These are phyloP conservation scores for Myrmecobius fasciatus DNA, from an alignment of 2,113 vertebrate genomes.

Conservation along the genomic window DNA sequence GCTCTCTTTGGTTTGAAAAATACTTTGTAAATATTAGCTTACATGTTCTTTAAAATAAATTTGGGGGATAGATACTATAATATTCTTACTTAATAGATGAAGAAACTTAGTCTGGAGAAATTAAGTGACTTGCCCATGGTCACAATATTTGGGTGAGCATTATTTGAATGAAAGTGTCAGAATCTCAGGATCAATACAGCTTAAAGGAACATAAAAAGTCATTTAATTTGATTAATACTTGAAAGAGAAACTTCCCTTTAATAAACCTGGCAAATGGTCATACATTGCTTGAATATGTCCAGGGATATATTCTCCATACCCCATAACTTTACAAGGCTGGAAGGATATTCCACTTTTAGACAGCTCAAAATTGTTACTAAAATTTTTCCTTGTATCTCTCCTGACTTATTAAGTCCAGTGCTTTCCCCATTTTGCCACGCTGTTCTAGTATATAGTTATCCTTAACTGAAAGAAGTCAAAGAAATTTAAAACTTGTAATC, in stretches of 20 bases:
- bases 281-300: background rate
- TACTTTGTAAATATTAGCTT: background rate
- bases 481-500: conserved; percentile 29
- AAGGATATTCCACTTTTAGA: background rate
- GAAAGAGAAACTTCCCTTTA: background rate
- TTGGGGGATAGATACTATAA: background rate
- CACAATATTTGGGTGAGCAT: background rate
- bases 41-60: background rate
- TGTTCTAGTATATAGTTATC: conserved; percentile 27
- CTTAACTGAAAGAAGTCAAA: conserved; percentile 25
- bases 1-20: background rate
- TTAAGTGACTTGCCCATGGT: background rate
- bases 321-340: background rate
- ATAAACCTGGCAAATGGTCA: background rate
- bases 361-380: background rate
- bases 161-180: background rate
- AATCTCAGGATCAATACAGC: background rate
- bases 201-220: background rate
- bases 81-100: background rate
- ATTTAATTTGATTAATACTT: background rate
- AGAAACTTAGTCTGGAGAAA: background rate
- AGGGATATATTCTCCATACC: background rate
- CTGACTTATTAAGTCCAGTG: background rate
- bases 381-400: background rate
- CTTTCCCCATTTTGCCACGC: background rate